These are phyloP conservation scores for Rotaria macrura DNA, from an alignment of 2,888 invertebrate genomes.

Conservation along the genomic window DNA sequence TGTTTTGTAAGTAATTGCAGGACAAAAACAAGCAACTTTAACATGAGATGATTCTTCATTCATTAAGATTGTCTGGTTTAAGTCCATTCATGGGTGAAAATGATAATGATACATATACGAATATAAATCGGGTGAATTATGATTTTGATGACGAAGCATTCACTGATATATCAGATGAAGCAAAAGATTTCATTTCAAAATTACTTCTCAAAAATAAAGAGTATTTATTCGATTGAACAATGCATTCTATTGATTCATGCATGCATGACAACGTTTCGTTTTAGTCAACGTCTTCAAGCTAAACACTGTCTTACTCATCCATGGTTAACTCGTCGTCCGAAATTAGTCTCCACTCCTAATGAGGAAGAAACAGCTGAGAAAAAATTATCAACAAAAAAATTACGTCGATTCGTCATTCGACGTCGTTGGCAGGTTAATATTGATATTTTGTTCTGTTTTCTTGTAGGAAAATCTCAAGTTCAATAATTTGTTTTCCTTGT, in stretches of 20 bases:
- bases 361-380: conserved; percentile 49
- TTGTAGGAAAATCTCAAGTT: no score
- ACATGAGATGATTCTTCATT: background rate
- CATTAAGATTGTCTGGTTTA: conserved; percentile 68
- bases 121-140: conserved; percentile 75
- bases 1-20: conserved; percentile 42
- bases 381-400: conserved; percentile 55
- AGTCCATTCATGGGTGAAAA: conserved; percentile 82
- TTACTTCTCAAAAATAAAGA: conserved; percentile 66
- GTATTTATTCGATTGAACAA: no score
- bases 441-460: no score
- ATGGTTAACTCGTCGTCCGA: conserved; percentile 56
- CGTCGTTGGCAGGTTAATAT: conserved; percentile 62
- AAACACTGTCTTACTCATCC: conserved; percentile 63
- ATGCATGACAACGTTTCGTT: conserved; percentile 4
- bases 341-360: conserved; percentile 51
- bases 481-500: no score
- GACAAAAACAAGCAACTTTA: background rate
- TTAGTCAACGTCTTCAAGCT: conserved; percentile 60
- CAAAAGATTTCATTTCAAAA: conserved; percentile 70
- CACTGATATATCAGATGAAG: conserved; percentile 67
- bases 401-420: conserved; percentile 68
- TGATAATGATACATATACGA: conserved; percentile 73
- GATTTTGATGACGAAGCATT: conserved; percentile 81
- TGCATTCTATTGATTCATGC: no score